Evolutionary conservation across 1,140 invertebrate species (phyloP).

Genomic region (Bilobella aurantiaca): DNA sequence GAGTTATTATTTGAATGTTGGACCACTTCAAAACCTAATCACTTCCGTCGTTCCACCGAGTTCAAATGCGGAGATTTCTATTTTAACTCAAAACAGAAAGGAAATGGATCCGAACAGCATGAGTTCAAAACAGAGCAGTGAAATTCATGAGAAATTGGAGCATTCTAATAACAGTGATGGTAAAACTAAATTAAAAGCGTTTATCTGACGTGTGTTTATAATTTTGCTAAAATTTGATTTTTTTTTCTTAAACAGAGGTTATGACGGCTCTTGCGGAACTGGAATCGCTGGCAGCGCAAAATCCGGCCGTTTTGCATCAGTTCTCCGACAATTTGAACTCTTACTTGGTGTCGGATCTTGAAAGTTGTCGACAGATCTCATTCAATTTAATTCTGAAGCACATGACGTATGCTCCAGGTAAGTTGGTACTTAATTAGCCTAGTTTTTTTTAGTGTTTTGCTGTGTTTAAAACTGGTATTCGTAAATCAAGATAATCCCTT

Average conservation of each 20-base stretch:
- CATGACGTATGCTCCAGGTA: slow-evolving; percentile 53
- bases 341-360: slow-evolving; percentile 51
- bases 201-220: not conserved
- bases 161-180: slow-evolving; percentile 33
- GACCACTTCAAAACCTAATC: slow-evolving; percentile 27
- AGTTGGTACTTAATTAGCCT: slow-evolving; percentile 15
- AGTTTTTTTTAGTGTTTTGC: not conserved
- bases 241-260: slow-evolving; percentile 46
- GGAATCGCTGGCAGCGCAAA: slow-evolving; percentile 56
- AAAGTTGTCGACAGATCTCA: slow-evolving; percentile 52
- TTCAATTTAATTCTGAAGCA: slow-evolving; percentile 54
- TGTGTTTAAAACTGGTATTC: too few species aligned
- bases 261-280: slow-evolving; percentile 57
- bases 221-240: not conserved
- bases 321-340: slow-evolving; percentile 53
- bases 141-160: slow-evolving; percentile 32
- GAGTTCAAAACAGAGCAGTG: slow-evolving; percentile 4
- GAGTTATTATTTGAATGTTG: slow-evolving; percentile 26
- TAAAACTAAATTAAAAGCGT: slow-evolving; percentile 1
- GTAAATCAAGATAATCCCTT: too few species aligned
- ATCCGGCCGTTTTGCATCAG: slow-evolving; percentile 54
- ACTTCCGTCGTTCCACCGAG: slow-evolving; percentile 18
- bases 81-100: slow-evolving; percentile 1
- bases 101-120: not conserved
- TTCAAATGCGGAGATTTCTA: slow-evolving; percentile 12